Base-by-base conservation (phyloP, 2,888 invertebrate genomes). In the Sisyra nigra region DNA sequence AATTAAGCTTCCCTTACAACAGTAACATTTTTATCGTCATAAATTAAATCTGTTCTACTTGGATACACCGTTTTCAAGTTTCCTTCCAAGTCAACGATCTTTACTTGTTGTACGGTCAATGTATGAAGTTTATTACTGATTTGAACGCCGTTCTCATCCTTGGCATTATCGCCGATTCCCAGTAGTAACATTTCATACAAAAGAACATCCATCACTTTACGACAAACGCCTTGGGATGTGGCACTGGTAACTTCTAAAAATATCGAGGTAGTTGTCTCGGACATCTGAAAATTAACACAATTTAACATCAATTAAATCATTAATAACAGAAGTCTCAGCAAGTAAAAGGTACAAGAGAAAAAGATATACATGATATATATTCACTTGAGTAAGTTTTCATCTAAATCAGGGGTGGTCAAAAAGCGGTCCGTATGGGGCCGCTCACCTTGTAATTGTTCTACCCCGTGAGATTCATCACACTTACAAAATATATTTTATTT, bases 171-270 rank as follows among this genome's bases (percentile, higher is more conserved):
- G 1, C 67, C 69, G 4, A 75, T 51, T 15, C 72, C 74, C 10
- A 76, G 60, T 29, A 71, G 55, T 11, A 82, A 58, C 47, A 77
- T 69, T 52, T 77, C 79, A 37, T 70, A 69, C 17, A 87, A 58
- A 32, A 85, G 58, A 44, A 70, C 66, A 54, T 82, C 77, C 66
- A 83, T 63, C 1, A 80, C 76, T 41, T 69, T 69, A 55, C 71
- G 72, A 62, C 85, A 84, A 14, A 71, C 61, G 40, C 69, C 71
- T 41, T 77, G 70, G 0, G 73, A 76, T 2, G 68, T 58, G 36
- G 76, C 70, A 39, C 84, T 82, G 1, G 84, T 86, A 45, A 87
- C 82, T 59, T 87, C 87, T 10, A 86, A 60, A 4, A 87, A 60
- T 59, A 87, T 74, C 7, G 69, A 61, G 45, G 68, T 76, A 17